These are phyloP conservation scores for Apomyelois bistriatella DNA, from an alignment of 2,888 invertebrate species.

Conservation along the genomic window DNA sequence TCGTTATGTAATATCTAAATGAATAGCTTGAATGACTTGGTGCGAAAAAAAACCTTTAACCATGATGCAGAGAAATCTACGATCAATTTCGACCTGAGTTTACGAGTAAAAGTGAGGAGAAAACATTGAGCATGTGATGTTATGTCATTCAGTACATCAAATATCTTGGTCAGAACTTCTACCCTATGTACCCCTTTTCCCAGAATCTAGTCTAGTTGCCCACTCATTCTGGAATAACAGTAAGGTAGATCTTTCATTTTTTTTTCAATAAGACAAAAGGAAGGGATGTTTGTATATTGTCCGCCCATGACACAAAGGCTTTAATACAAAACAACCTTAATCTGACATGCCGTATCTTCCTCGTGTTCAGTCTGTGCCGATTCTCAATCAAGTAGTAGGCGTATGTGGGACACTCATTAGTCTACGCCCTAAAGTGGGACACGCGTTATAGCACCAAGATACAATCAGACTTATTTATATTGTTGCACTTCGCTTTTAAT, in stretches of 20 bases:
- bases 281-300: too few species aligned
- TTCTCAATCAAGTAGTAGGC: slow-evolving; percentile 34
- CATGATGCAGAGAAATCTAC: neutral
- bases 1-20: neutral
- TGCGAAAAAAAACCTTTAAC: neutral
- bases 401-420: slow-evolving; percentile 45
- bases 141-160: too few species aligned
- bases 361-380: slow-evolving; percentile 21
- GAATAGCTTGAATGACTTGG: neutral
- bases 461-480: slow-evolving; percentile 2
- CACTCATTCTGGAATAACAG: too few species aligned
- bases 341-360: slow-evolving; percentile 1
- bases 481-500: slow-evolving; percentile 1
- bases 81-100: too few species aligned
- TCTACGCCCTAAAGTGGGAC: slow-evolving; percentile 31
- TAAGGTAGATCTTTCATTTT: too few species aligned
- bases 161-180: too few species aligned
- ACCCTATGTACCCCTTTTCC: too few species aligned
- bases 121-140: too few species aligned
- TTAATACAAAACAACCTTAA: neutral
- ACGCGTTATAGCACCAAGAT: slow-evolving; percentile 19
- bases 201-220: too few species aligned
- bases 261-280: too few species aligned
- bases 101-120: too few species aligned
- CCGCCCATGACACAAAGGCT: neutral